A percentile compares a stretch with the other conserved stretches of the same genome.
phyloP scores from a whole-genome alignment of 1,140 invertebrate species.

The Lithobius niger region DNA sequence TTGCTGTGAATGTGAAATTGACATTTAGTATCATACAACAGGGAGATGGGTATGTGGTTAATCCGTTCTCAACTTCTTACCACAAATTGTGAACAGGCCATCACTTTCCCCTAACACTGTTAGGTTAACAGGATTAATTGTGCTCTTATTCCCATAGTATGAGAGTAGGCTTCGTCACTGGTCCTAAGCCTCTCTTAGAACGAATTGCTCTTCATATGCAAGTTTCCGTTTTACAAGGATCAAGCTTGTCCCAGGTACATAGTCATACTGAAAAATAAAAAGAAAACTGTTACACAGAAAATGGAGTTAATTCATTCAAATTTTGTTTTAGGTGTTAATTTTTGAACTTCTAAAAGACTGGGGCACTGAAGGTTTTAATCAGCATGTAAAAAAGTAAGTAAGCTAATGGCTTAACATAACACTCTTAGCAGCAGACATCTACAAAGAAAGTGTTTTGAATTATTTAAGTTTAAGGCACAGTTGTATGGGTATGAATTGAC shows the following conservation, averaged over 20 bases:
- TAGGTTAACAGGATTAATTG: too few relatives aligned
- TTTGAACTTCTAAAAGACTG: constrained; percentile 45
- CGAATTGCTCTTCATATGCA: constrained; percentile 54
- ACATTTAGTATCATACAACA: too few relatives aligned
- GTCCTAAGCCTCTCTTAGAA: constrained; percentile 43
- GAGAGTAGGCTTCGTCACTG: constrained; percentile 54
- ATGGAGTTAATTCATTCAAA: constrained; percentile 5
- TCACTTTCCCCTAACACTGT: too few relatives aligned
- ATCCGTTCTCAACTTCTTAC: too few relatives aligned
- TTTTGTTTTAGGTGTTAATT: constrained; percentile 41
- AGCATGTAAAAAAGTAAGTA: constrained; percentile 42
- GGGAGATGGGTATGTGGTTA: background rate
- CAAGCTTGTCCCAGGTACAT: constrained; percentile 54
- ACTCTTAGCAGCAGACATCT: too few relatives aligned
- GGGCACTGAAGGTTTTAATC: constrained; percentile 43
- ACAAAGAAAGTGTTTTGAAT: too few relatives aligned
- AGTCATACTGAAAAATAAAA: background rate
- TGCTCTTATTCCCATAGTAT: too few relatives aligned
- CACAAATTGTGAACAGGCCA: too few relatives aligned
- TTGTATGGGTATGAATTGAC: too few relatives aligned
- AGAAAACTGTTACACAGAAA: background rate
- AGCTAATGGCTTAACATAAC: too few relatives aligned
- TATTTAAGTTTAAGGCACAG: too few relatives aligned
- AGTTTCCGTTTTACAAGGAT: constrained; percentile 53
- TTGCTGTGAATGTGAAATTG: too few relatives aligned